Conservation (phyloP, 2,113 vertebrate genomes). For the Colius striatus region DNA sequence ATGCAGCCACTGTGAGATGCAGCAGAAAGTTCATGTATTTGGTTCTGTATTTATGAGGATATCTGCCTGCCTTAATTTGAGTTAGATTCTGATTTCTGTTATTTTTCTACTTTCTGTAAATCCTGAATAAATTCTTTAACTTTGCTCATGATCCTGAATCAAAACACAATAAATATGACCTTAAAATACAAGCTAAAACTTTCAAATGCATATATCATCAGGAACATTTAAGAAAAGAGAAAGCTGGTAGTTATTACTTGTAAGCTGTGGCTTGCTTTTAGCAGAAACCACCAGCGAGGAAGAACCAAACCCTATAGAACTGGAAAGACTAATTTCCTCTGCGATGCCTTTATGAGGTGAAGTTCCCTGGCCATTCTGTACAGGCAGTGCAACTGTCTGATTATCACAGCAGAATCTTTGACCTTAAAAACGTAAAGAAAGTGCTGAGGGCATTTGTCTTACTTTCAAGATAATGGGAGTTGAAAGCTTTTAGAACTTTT, state of each 20-base stretch:
- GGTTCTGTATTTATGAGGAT: background rate
- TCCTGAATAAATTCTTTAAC: background rate
- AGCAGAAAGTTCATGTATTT: background rate
- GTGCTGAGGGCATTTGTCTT: background rate
- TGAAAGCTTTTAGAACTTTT: conserved; percentile 57
- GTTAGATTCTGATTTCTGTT: background rate
- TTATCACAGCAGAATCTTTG: conserved; percentile 22
- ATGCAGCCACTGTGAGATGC: background rate
- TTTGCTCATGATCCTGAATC: background rate
- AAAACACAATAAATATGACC: background rate
- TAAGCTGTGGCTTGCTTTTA: background rate
- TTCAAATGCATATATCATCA: background rate
- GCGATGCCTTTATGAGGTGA: background rate
- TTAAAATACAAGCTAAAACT: background rate
- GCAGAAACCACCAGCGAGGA: background rate
- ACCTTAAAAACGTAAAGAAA: conserved; percentile 33
- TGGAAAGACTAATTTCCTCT: background rate
- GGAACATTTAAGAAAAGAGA: background rate
- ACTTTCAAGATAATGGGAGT: conserved; percentile 35
- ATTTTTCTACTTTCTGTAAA: background rate
- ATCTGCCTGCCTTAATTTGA: background rate
- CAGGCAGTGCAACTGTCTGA: background rate
- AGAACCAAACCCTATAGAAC: background rate
- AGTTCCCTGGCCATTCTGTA: background rate
- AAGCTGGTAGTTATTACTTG: background rate